Evolutionary conservation across 2,113 vertebrate species (phyloP), one percentile per base, ranked within the genome.

Genomic region (Thomomys bottae): DNA sequence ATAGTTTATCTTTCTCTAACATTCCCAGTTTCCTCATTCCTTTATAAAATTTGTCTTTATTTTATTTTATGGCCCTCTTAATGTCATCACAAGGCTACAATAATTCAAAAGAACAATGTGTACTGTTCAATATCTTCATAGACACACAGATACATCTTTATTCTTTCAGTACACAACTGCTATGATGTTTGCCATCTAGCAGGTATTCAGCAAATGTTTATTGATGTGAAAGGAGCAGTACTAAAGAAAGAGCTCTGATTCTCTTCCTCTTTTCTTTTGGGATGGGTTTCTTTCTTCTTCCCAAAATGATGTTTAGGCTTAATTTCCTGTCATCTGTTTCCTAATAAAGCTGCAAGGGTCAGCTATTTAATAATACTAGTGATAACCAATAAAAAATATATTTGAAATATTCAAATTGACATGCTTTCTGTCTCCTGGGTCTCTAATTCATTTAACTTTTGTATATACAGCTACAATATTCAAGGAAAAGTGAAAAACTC

Each of bases 11-110:
- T 82, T 70, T 59, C 40, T 10, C 1, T 30, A 24, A 59, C 80
- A 70, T 17, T 54, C 30, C 14, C 34, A 36, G 0, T 54, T 38
- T 36, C 59, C 36, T 40, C 49, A 71, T 9, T 77, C 40, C 32
- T 70, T 72, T 82, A 77, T 68, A 84, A 78, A 81, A 90, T 67
- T 88, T 85, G 24, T 86, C 66, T 92, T 85, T 80, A 40, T 59
- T 68, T 88, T 67, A 45, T 34, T 88, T 80, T 77, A 84, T 86
- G 26, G 61, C 26, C n/a, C 63, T 76, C 34, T 57, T 80, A 54
- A 83, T 54, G 67, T 90, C 24, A 86, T 73, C 42, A 59, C 23
- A 40, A 92, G 84, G 61, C 42, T 82, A 38, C 23, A 45, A 34
- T 24, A 64, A 79, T 90, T 83, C 61, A 61, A 8, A 88, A 82